Evolutionary conservation across 1,140 invertebrate species (phyloP).

Genomic region (Bombus confusus): DNA sequence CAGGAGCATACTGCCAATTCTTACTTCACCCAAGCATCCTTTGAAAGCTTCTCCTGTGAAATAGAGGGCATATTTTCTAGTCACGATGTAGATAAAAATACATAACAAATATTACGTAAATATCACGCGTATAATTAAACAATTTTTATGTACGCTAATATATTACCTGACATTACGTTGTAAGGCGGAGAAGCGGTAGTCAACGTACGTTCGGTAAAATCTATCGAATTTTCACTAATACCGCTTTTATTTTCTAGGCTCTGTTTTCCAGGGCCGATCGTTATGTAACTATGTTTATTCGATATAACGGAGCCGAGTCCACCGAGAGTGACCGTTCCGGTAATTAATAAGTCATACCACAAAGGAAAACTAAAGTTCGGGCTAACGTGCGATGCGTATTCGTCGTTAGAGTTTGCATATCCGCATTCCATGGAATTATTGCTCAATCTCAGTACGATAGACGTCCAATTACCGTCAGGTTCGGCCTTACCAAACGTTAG

Average conservation of each 20-base stretch:
- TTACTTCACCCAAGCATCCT: slow-evolving; percentile 95
- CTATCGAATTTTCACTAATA: slow-evolving; percentile 74
- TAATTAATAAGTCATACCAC: slow-evolving; percentile 84
- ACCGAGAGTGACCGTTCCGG: slow-evolving; percentile 80
- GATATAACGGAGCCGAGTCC: slow-evolving; percentile 71
- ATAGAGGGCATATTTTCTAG: background rate
- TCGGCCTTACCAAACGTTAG: slow-evolving; percentile 85
- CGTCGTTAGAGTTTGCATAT: slow-evolving; percentile 72
- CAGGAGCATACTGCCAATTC: slow-evolving; percentile 91
- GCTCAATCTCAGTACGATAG: slow-evolving; percentile 84
- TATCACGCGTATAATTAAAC: background rate
- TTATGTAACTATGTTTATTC: slow-evolving; percentile 74
- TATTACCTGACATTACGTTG: slow-evolving; percentile 76
- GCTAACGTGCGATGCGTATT: slow-evolving; percentile 65
- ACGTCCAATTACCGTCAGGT: slow-evolving; percentile 87
- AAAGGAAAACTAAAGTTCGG: slow-evolving; percentile 82
- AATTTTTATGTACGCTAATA: background rate
- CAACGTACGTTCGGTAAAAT: slow-evolving; percentile 66
- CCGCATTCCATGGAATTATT: slow-evolving; percentile 83
- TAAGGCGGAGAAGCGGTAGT: slow-evolving; percentile 74
- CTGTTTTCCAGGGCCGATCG: slow-evolving; percentile 67
- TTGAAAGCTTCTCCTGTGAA: slow-evolving; percentile 84
- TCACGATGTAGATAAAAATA: too few species aligned
- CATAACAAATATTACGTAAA: background rate
- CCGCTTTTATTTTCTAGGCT: slow-evolving; percentile 64